Base-by-base conservation (phyloP, 2,113 vertebrate species). In the Spheniscus mendiculus region DNA sequence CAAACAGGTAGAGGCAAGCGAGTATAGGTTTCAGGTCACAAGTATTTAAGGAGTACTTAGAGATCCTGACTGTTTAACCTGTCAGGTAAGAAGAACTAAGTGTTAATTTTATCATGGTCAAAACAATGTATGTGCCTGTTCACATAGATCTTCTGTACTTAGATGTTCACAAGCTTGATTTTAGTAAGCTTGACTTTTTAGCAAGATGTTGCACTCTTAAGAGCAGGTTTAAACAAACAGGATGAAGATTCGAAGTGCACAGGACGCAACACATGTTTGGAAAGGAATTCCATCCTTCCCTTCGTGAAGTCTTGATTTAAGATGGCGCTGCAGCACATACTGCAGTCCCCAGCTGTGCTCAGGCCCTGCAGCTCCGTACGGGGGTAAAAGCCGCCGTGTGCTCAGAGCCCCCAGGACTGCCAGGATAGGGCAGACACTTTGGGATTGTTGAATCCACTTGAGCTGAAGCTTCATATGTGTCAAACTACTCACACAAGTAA, bases 351-450 rank as follows among this genome's bases (percentile, higher is more conserved):
- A 84, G 71, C 15, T 12, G 3, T 10, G 22, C 38, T 38, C 11
- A n/a, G 58, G 18, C 10, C 27, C 56, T 1, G 3, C 22, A 42
- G 58, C 19, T 93, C 18, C 1, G 0, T 3, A 6, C 2, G 0
- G 12, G 44, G 32, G 4, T 25, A 12, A 42, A 27, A 22, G 2
- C 7, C 12, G 20, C 14, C 0, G 0, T 2, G 8, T 40, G 16
- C 55, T 72, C 40, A 38, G 36, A 11, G 9, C 5, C 19, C 17
- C 30, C 22, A 18, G 12, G 5, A 25, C 27, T 18, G 2, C 13
- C 20, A 27, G 50, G 44, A 55, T 8, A 23, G 47, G 27, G 40
- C 25, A 89, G 50, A 47, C 7, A 7, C 26, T n/a, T 49, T 17
- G 10, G 49, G 47, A 34, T 6, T 30, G 4, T 2, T 15, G 36